Evolutionary conservation across 2,797 vertebrate genomes (phyloP).

Genomic region (Fratercula arctica): DNA sequence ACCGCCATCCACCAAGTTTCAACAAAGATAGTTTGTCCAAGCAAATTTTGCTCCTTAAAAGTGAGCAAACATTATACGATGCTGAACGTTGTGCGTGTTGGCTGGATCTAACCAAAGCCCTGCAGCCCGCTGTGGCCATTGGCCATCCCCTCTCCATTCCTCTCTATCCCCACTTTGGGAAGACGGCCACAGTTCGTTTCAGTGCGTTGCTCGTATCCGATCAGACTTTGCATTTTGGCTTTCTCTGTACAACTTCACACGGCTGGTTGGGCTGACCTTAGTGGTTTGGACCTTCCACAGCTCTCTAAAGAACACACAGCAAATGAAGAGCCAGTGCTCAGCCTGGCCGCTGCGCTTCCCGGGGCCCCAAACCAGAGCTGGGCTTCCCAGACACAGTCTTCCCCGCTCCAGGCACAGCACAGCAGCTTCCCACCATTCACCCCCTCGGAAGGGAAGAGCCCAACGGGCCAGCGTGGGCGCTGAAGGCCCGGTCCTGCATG

Average conservation of each 20-base stretch:
- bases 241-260: background rate
- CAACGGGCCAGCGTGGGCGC: fast-evolving
- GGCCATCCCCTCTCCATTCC: background rate
- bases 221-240: background rate
- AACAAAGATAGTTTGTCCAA: background rate
- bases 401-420: background rate
- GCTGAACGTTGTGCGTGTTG: fast-evolving
- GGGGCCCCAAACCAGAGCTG: background rate
- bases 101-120: background rate
- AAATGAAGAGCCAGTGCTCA: background rate
- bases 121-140: fast-evolving
- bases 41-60: background rate
- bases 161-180: background rate
- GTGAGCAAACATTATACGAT: fast-evolving
- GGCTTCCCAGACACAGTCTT: background rate
- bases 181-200: background rate
- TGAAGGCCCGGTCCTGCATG: background rate
- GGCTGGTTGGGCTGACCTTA: background rate
- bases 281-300: background rate
- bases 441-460: background rate
- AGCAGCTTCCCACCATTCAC: background rate
- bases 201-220: fast-evolving
- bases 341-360: fast-evolving
- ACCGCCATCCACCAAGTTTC: background rate
- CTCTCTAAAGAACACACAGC: background rate